Base-by-base conservation (phyloP, 2,113 vertebrate genomes). In the Pelmatolapia mariae region DNA sequence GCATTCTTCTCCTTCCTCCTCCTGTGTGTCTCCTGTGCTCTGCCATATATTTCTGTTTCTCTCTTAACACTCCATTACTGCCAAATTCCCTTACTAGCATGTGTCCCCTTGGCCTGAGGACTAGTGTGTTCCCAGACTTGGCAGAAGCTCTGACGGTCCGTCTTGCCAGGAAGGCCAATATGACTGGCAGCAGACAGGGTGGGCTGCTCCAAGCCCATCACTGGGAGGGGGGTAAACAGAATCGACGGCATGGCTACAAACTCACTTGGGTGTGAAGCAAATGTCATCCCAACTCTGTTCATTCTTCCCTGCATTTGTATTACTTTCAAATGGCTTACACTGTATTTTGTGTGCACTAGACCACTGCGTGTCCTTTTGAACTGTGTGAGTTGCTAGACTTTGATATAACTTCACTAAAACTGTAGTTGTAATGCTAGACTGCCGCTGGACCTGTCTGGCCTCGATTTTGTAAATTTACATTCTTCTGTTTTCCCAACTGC, bases 61-160 rank as follows among this genome's bases (percentile, higher is more conserved):
- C 19, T 40, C 73, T 87, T 85, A 82, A 66, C 80, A 82, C 52
- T 80, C 78, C 82, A 83, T 87, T 76, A 29, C 81, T 92, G 89
- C 91, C 89, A 95, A 89, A 92, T 93, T 93, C 87, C 88, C 88
- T 90, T 24, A 87, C 84, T 86, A 93, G 85, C 92, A 91, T 90
- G 92, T 87, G 87, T 89, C 86, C 87, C 81, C 45, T 71, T 90
- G 82, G 92, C 92, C 87, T 12, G 78, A 82, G 63, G 87, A 87
- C 80, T 24, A 40, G 80, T 61, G 78, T 33, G 47, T 91, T 87
- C 85, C 79, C 52, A 50, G 88, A 80, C 59, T 87, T 92, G 91
- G 93, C 92, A 90, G 78, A 68, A 82, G 90, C 90, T 89, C 86
- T 89, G 54, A 85, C 31, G 5, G 85, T 50, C 24, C 36, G 7